A percentile compares a stretch with the other conserved stretches of the same genome.
Evolutionary conservation across 2,797 vertebrate species (phyloP).

Genomic region (Clamator glandarius): DNA sequence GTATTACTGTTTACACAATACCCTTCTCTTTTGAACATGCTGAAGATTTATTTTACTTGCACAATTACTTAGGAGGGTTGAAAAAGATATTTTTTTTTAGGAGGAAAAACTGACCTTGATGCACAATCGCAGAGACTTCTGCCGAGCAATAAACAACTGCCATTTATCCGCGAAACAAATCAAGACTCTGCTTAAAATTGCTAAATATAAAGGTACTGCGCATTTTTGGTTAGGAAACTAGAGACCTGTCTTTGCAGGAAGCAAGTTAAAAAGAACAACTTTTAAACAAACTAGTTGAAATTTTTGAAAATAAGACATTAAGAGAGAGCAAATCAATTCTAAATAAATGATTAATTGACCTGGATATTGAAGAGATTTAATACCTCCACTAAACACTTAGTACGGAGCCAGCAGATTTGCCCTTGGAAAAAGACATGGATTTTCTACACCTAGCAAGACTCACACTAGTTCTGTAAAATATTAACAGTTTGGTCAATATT

Average conservation of each 20-base stretch:
- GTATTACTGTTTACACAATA: neutral
- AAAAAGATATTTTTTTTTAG: neutral
- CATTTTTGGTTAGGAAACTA: neutral
- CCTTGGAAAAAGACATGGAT: conserved; percentile 33
- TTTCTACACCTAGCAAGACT: conserved; percentile 41
- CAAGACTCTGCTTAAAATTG: neutral
- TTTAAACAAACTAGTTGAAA: neutral
- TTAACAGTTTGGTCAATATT: conserved; percentile 82
- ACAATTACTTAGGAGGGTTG: neutral
- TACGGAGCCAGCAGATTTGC: conserved; percentile 9
- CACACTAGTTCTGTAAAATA: conserved; percentile 75
- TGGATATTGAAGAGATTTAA: neutral
- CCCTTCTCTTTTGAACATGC: neutral
- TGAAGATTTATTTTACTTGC: neutral
- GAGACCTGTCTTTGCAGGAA: neutral
- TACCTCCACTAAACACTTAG: neutral
- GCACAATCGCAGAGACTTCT: neutral
- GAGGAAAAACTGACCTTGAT: neutral
- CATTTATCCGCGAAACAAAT: neutral
- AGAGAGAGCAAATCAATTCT: neutral
- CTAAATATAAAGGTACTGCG: neutral
- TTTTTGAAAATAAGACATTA: neutral
- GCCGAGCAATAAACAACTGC: neutral
- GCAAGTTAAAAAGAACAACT: neutral
- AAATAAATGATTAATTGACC: neutral